These are phyloP conservation scores for Heliconius himera DNA, from an alignment of 1,140 invertebrate species.

Conservation along the genomic window DNA sequence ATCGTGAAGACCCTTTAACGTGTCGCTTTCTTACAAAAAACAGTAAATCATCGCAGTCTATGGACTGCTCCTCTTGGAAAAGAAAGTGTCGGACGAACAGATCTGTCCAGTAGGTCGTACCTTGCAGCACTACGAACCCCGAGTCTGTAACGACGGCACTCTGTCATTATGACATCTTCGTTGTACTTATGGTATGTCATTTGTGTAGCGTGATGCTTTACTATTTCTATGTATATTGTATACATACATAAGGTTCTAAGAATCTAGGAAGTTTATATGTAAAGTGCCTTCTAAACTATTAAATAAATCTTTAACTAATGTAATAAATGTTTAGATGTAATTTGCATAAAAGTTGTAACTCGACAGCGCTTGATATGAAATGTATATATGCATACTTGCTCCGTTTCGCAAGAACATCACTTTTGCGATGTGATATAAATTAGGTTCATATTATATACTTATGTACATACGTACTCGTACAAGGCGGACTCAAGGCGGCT, in stretches of 20 bases:
- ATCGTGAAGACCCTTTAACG: slow-evolving; percentile 91
- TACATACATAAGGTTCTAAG: neutral
- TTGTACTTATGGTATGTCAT: neutral
- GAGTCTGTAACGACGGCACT: slow-evolving; percentile 85
- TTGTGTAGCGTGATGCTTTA: neutral
- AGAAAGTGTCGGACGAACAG: slow-evolving; percentile 97
- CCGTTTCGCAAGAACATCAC: neutral
- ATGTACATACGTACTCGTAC: no score
- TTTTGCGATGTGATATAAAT: neutral
- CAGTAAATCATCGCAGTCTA: slow-evolving; percentile 96
- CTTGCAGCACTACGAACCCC: slow-evolving; percentile 94
- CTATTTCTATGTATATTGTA: neutral
- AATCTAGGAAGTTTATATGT: slow-evolving; percentile 13
- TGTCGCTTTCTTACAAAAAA: slow-evolving; percentile 97
- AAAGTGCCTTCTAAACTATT: slow-evolving; percentile 31
- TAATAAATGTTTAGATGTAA: slow-evolving; percentile 20
- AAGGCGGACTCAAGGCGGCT: no score
- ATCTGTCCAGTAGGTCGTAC: slow-evolving; percentile 97
- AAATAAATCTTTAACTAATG: slow-evolving; percentile 8
- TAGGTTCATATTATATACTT: no score
- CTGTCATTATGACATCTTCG: neutral
- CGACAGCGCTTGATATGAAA: neutral
- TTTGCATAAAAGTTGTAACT: slow-evolving; percentile 19
- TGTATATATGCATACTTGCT: neutral
- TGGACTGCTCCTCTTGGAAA: slow-evolving; percentile 90